Percentiles rank a stretch among this genome's conserved stretches.
Evolutionary conservation across 2,113 vertebrate species (phyloP).

Genomic region (Myanophis thanlyinensis): DNA sequence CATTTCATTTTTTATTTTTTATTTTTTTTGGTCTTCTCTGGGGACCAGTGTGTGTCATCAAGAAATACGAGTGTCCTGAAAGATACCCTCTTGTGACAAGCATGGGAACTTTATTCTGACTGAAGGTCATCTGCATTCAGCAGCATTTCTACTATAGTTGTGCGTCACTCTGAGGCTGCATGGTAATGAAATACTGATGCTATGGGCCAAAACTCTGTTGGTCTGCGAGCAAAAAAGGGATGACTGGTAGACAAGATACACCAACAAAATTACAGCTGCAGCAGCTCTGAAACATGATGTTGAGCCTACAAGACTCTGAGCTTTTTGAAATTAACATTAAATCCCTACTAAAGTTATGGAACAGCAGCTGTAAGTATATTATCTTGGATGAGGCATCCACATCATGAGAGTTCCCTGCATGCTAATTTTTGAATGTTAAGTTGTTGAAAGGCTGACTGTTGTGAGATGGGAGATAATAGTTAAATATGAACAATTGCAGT

Average conservation of each 20-base stretch:
- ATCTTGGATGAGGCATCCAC: slow-evolving; percentile 12
- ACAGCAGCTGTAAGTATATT: slow-evolving; percentile 87
- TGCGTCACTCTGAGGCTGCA: slow-evolving; percentile 73
- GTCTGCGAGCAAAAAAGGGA: slow-evolving; percentile 54
- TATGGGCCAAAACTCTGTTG: slow-evolving; percentile 61
- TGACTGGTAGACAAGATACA: slow-evolving; percentile 43
- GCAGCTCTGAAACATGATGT: slow-evolving; percentile 77
- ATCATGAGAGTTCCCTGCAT: slow-evolving; percentile 31
- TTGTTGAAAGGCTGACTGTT: background rate
- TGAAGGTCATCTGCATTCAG: slow-evolving; percentile 68
- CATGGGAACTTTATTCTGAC: slow-evolving; percentile 39
- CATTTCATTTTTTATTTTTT: background rate
- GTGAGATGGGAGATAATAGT: background rate
- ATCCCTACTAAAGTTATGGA: slow-evolving; percentile 97
- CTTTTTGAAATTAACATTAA: slow-evolving; percentile 99
- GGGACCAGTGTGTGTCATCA: slow-evolving; percentile 14
- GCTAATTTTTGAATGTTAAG: background rate
- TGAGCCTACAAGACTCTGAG: slow-evolving; percentile 94
- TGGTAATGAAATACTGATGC: slow-evolving; percentile 66
- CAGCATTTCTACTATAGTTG: slow-evolving; percentile 59
- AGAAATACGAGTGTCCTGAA: slow-evolving; percentile 64
- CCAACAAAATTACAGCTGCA: slow-evolving; percentile 28
- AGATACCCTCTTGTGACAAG: slow-evolving; percentile 43
- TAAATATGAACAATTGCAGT: background rate
- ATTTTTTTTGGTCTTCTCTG: background rate